Percentiles rank a stretch among this genome's conserved stretches.
These are phyloP conservation scores for Micropoecilia bifurca DNA, from an alignment of 2,797 vertebrate genomes.

Conservation along the genomic window DNA sequence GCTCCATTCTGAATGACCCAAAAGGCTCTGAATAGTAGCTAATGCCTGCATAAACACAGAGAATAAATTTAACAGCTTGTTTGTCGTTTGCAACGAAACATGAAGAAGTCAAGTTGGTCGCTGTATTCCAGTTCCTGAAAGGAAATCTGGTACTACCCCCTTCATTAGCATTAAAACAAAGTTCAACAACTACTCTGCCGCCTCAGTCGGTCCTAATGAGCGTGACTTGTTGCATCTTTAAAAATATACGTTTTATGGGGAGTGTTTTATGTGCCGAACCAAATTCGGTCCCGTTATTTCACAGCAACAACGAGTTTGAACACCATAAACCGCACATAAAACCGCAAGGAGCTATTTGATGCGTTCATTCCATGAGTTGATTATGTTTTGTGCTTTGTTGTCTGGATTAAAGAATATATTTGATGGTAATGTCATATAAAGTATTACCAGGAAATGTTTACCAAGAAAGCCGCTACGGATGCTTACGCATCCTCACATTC, in stretches of 20 bases:
- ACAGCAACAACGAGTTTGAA: background rate
- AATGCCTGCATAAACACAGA: background rate
- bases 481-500: background rate
- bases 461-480: background rate
- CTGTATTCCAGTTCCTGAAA: background rate
- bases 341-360: background rate
- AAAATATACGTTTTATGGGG: conserved; percentile 1
- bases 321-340: conserved; percentile 1
- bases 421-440: background rate
- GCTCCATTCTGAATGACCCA: background rate
- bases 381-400: background rate
- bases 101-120: background rate
- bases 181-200: background rate
- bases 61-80: background rate
- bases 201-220: background rate
- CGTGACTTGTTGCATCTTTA: background rate
- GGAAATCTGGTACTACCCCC: background rate
- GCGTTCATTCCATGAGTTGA: background rate
- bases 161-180: background rate
- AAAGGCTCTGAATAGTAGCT: background rate
- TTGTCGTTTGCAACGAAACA: background rate
- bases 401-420: background rate
- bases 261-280: background rate
- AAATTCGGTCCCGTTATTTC: background rate
- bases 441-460: background rate